phyloP scores from a whole-genome alignment of 2,113 vertebrate genomes.

The Mustela lutreola region DNA sequence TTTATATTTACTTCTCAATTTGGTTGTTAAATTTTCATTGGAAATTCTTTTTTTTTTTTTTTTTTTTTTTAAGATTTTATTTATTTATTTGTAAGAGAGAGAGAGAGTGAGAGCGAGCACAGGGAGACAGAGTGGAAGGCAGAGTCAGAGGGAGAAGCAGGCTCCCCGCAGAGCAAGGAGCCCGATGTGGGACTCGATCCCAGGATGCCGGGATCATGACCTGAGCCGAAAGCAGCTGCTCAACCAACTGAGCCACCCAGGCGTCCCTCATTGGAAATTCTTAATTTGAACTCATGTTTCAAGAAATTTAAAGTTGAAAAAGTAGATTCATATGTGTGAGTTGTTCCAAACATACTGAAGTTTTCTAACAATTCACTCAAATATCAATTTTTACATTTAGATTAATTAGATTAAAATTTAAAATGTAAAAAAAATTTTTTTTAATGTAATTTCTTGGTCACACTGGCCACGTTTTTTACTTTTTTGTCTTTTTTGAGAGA shows the following conservation, averaged over 20 bases:
- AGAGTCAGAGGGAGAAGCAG: no score
- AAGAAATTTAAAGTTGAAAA: conserved; percentile 22
- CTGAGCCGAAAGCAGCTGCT: no score
- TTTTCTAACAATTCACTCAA: conserved; percentile 38
- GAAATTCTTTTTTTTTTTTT: no score
- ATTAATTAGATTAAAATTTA: neutral
- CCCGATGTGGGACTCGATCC: no score
- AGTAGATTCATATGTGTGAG: neutral
- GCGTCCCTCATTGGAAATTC: neutral
- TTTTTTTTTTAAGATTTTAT: no score
- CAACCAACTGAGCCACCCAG: no score
- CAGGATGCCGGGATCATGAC: no score
- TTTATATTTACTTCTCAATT: neutral
- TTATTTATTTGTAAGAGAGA: no score
- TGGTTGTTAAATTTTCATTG: neutral
- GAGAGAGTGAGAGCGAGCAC: no score
- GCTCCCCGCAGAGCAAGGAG: no score
- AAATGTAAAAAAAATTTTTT: neutral
- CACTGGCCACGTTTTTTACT: neutral
- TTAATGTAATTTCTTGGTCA: neutral
- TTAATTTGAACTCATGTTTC: conserved; percentile 24
- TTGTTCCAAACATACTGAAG: neutral
- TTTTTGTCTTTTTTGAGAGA: neutral
- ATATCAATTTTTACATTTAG: neutral
- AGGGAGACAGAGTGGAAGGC: no score